Evolutionary conservation across 2,888 invertebrate species (phyloP), one percentile per base, ranked within the genome.

Genomic region (Labia minor): DNA sequence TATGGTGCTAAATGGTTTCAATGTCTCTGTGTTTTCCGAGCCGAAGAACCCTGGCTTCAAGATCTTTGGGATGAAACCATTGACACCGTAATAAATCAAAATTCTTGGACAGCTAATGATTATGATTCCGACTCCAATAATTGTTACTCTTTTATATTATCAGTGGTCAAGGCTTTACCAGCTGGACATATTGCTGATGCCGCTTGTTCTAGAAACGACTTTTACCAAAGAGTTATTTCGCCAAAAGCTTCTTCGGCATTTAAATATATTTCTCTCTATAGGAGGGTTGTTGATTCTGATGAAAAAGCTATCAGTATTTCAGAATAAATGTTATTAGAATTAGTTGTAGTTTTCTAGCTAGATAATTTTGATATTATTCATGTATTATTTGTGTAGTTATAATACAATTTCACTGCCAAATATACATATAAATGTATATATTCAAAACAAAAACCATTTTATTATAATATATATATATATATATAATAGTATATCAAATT

Each of bases 61-160:
- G 86, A 87, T 74, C 86, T 85, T 73, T 90, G 90, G 87, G 82
- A 89, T 78, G 76, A 79, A 74, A 72, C 82, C 79, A 80, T 91
- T 70, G 85, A 87, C 73, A 84, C 86, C 75, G 84, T 77, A 76
- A 81, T 76, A 78, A 83, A 70, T 19, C 72, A 74, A 62, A 70
- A 71, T 14, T 71, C 70, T 19, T 78, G 78, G 78, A 72, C 72
- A 10, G 68, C 73, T 65, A 69, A 71, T 21, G 73, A 71, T 74
- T 79, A 75, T 66, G 65, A 26, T 65, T 33, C n/a, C 16, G 88
- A 90, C 78, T 84, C 85, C 70, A 81, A 82, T 62, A 94, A 94
- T 77, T 94, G 94, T 76, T 93, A 92, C 74, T 87, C 88, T 62
- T 94, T 94, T 78, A 90, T 93, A 10, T 79, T 93, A 68, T 85